Percentiles rank a stretch among this genome's conserved stretches.
Conservation (phyloP, 1,140 invertebrate species). For the Drosophila bocki region DNA sequence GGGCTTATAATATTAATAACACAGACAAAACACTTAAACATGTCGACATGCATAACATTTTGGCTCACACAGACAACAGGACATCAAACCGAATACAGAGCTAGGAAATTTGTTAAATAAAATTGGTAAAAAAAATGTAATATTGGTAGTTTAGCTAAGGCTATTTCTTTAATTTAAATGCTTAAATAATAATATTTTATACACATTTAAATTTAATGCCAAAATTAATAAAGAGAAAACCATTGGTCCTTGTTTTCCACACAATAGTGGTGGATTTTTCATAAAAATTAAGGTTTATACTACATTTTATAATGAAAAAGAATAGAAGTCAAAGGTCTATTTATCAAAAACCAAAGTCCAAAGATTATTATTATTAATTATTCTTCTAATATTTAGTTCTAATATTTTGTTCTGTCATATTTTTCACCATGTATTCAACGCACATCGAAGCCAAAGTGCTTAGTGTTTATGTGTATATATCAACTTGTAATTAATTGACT, state of each 20-base stretch:
- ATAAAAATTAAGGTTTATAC: not conserved
- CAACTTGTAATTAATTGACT: constrained; percentile 84
- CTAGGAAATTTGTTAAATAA: not conserved
- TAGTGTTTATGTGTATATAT: constrained; percentile 55
- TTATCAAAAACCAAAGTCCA: not conserved
- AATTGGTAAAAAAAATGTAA: not conserved
- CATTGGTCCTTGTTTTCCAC: too few species aligned
- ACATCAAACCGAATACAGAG: constrained; percentile 15
- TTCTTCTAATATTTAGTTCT: too few species aligned
- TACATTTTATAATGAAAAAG: not conserved
- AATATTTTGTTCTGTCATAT: not conserved
- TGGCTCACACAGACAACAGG: constrained; percentile 47
- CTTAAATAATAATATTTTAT: too few species aligned
- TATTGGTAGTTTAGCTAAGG: not conserved
- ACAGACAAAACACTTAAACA: constrained; percentile 80
- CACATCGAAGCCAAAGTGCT: constrained; percentile 32
- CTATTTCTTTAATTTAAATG: not conserved
- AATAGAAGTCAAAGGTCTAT: not conserved
- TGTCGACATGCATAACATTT: constrained; percentile 78
- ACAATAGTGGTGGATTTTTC: not conserved
- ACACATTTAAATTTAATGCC: too few species aligned
- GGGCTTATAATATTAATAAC: constrained; percentile 84
- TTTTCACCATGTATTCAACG: constrained; percentile 10
- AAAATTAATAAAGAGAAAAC: too few species aligned
- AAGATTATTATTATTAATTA: not conserved